phyloP scores from a whole-genome alignment of 64 coral and sea anemone species.

The Stichodactyla mertensii region DNA sequence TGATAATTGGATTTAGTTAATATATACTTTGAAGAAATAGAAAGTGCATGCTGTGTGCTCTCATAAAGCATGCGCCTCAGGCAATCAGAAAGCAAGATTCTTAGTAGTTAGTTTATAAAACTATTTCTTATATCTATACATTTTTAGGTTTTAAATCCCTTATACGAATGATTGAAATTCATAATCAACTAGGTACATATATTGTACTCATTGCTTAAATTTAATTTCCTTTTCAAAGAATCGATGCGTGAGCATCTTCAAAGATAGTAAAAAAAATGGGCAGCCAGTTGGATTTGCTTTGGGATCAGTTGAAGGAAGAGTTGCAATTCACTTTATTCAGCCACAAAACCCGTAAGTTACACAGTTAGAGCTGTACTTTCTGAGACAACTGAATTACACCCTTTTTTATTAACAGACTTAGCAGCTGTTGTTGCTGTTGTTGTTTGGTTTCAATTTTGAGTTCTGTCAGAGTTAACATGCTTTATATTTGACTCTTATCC shows the following conservation, averaged over 20 bases:
- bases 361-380: neutral
- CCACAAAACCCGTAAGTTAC: slow-evolving; percentile 88
- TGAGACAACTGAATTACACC: neutral
- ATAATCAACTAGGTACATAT: neutral
- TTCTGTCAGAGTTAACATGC: neutral
- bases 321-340: slow-evolving; percentile 96
- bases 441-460: neutral
- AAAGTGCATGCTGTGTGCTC: too few species aligned
- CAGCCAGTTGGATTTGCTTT: slow-evolving; percentile 94
- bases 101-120: too few species aligned
- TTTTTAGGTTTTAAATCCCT: too few species aligned
- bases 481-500: neutral
- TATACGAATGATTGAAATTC: neutral
- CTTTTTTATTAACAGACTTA: neutral
- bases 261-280: slow-evolving; percentile 87
- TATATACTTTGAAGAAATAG: neutral
- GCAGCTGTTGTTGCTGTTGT: neutral
- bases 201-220: neutral
- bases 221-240: slow-evolving; percentile 48
- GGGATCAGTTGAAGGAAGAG: slow-evolving; percentile 95
- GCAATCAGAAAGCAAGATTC: too few species aligned
- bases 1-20: neutral
- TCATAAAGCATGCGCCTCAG: too few species aligned
- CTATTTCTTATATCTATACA: too few species aligned
- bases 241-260: slow-evolving; percentile 98